Evolutionary conservation across 2,797 vertebrate genomes (phyloP).

Genomic region (Gadopsis marmoratus): DNA sequence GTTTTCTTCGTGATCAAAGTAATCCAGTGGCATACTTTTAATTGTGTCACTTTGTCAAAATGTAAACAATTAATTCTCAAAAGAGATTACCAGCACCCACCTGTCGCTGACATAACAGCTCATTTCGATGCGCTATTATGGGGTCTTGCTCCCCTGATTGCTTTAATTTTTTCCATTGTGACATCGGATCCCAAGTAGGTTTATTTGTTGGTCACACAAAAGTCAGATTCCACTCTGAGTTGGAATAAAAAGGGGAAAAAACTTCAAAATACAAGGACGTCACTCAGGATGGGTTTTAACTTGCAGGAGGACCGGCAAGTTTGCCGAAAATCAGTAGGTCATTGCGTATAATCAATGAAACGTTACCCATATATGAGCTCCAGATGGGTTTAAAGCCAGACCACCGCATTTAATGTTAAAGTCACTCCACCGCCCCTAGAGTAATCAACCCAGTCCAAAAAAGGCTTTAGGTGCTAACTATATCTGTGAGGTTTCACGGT

Average conservation of each 20-base stretch:
- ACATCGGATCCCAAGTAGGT: too few species aligned
- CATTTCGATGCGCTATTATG: neutral
- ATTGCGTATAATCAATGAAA: neutral
- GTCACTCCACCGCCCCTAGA: neutral
- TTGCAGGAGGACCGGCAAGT: neutral
- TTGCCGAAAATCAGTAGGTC: neutral
- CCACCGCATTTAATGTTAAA: neutral
- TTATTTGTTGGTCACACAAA: neutral
- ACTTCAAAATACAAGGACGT: neutral
- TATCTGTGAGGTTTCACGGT: neutral
- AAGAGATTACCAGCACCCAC: neutral
- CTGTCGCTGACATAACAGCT: neutral
- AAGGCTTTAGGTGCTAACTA: neutral
- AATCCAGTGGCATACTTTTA: neutral
- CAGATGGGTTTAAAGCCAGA: neutral
- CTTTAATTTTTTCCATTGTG: neutral
- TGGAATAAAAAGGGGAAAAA: neutral
- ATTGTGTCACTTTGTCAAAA: neutral
- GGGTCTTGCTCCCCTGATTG: neutral
- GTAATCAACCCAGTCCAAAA: neutral
- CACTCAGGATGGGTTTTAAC: neutral
- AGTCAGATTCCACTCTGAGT: too few species aligned
- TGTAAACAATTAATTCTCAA: neutral
- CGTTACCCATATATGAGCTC: neutral
- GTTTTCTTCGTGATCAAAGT: neutral